A percentile compares a stretch with the other conserved stretches of the same genome.
Conservation (phyloP, 2,888 invertebrate genomes). For the Chrysina gloriosa region DNA sequence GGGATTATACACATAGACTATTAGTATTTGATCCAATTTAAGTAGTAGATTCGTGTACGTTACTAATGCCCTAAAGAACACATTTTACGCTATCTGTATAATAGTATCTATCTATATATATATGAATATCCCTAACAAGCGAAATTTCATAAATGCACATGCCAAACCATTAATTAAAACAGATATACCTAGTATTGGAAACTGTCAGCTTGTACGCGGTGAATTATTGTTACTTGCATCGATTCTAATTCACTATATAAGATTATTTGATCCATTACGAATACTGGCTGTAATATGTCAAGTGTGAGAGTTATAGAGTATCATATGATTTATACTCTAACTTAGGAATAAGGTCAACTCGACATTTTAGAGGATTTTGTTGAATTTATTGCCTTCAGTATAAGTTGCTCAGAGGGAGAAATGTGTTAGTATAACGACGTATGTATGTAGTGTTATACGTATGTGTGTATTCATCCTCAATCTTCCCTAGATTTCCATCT, state of each 20-base stretch:
- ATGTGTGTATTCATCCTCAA: background rate
- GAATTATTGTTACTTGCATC: slow-evolving; percentile 32
- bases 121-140: background rate
- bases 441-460: background rate
- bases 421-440: slow-evolving; percentile 31
- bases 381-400: slow-evolving; percentile 48
- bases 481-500: no score
- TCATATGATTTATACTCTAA: slow-evolving; percentile 49
- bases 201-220: slow-evolving; percentile 21
- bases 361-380: slow-evolving; percentile 52
- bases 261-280: slow-evolving; percentile 44
- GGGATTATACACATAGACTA: background rate
- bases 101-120: slow-evolving; percentile 1
- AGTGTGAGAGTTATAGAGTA: slow-evolving; percentile 46
- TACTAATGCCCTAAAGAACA: slow-evolving; percentile 10
- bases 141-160: slow-evolving; percentile 29
- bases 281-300: slow-evolving; percentile 45
- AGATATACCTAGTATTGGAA: slow-evolving; percentile 33
- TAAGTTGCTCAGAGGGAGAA: slow-evolving; percentile 26
- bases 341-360: slow-evolving; percentile 51
- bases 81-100: slow-evolving; percentile 6
- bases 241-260: slow-evolving; percentile 18
- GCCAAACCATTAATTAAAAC: slow-evolving; percentile 35
- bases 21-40: slow-evolving; percentile 5
- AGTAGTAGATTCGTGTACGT: slow-evolving; percentile 2